A percentile compares a stretch with the other conserved stretches of the same genome.
phyloP scores from a whole-genome alignment of 2,888 invertebrate genomes.

The Stenurella melanura region DNA sequence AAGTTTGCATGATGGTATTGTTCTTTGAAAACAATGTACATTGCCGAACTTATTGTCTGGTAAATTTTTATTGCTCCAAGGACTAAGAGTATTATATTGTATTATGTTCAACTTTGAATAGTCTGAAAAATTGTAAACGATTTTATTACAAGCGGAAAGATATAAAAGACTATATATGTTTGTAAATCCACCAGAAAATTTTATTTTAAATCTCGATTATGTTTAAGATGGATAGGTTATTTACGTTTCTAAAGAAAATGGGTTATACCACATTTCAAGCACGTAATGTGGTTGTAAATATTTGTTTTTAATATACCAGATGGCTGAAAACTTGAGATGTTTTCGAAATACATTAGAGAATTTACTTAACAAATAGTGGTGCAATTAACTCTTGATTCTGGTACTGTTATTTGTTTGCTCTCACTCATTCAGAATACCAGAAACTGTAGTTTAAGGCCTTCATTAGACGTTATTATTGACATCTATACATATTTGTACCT shows the following conservation, averaged over 20 bases:
- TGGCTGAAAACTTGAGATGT: too few species aligned
- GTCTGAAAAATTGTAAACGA: constrained; percentile 48
- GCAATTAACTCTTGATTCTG: too few species aligned
- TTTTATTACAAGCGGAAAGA: constrained; percentile 41
- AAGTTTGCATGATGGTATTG: constrained; percentile 67
- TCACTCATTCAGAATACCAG: too few species aligned
- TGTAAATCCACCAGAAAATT: background rate
- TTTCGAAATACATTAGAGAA: too few species aligned
- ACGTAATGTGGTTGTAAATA: background rate
- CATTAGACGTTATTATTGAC: too few species aligned
- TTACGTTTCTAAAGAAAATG: background rate
- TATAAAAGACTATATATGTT: constrained; percentile 21
- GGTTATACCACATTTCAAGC: background rate
- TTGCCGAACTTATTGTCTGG: constrained; percentile 65
- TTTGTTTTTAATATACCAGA: too few species aligned
- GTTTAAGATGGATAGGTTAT: background rate
- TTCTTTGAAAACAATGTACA: constrained; percentile 67
- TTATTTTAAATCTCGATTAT: background rate
- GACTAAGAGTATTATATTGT: constrained; percentile 54
- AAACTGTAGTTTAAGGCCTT: too few species aligned
- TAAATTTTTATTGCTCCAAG: constrained; percentile 65
- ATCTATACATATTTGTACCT: too few species aligned
- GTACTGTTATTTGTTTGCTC: too few species aligned
- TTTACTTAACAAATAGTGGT: too few species aligned
- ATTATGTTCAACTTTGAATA: constrained; percentile 49